Evolutionary conservation across 1,140 invertebrate species (phyloP).

Genomic region (Daktulosphaira vitifoliae): DNA sequence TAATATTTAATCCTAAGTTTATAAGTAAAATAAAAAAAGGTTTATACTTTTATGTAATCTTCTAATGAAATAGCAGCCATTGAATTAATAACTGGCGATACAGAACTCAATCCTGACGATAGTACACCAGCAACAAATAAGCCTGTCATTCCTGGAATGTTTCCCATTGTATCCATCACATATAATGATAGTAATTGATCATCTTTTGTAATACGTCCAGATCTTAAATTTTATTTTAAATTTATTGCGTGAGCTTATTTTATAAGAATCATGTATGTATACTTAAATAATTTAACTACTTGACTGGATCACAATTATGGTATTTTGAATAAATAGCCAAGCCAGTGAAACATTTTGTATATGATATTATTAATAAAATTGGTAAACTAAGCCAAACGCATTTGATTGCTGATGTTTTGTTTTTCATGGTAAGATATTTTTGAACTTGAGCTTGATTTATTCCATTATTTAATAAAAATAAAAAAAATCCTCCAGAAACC

Average conservation of each 20-base stretch:
- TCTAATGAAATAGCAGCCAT: conserved; percentile 78
- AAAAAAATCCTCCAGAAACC: conserved; percentile 60
- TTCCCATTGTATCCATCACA: conserved; percentile 63
- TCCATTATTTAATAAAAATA: conserved; percentile 65
- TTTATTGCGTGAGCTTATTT: too few relatives aligned
- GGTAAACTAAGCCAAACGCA: conserved; percentile 62
- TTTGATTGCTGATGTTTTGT: conserved; percentile 53
- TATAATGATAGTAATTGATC: conserved; percentile 63
- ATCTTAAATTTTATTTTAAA: neutral
- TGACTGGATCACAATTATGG: conserved; percentile 60
- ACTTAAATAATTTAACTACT: conserved; percentile 23
- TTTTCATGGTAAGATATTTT: conserved; percentile 64
- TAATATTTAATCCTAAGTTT: too few relatives aligned
- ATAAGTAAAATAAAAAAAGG: too few relatives aligned
- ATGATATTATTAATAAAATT: conserved; percentile 55
- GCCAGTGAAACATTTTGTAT: conserved; percentile 65
- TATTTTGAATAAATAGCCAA: conserved; percentile 70
- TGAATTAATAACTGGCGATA: conserved; percentile 76
- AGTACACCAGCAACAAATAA: conserved; percentile 77
- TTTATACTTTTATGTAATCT: conserved; percentile 58
- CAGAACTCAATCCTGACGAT: conserved; percentile 73
- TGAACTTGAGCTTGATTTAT: conserved; percentile 85
- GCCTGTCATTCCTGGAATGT: conserved; percentile 62
- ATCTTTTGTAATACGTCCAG: conserved; percentile 12
- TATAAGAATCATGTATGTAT: too few relatives aligned